These are phyloP conservation scores for Neolamprologus brichardi DNA, from an alignment of 2,113 vertebrate species.

Conservation along the genomic window DNA sequence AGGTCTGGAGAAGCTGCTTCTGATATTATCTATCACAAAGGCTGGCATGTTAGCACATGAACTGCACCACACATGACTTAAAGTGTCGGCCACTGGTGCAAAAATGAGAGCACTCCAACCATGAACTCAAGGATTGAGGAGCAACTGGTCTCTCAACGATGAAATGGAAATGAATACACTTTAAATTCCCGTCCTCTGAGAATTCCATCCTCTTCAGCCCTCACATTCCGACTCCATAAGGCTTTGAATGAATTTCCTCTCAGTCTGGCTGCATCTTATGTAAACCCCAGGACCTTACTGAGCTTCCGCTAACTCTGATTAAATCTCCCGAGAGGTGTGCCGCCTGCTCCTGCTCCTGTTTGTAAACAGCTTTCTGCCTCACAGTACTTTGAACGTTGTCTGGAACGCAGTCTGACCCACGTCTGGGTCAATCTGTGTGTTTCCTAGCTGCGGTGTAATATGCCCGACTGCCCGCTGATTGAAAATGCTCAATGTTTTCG, in stretches of 20 bases:
- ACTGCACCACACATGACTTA: background rate
- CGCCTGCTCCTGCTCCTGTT: background rate
- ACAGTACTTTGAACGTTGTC: background rate
- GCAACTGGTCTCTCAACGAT: background rate
- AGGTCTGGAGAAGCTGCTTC: background rate
- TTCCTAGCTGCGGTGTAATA: background rate
- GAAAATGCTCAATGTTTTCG: background rate
- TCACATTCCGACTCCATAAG: background rate
- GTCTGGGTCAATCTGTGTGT: background rate
- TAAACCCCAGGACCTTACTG: background rate
- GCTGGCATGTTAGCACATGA: background rate
- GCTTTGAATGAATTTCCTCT: background rate
- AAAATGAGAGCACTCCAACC: background rate
- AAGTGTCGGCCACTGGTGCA: background rate
- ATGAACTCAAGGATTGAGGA: background rate
- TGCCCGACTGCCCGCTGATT: background rate
- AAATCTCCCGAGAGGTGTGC: constrained; percentile 14
- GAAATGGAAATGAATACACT: background rate
- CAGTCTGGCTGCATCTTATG: background rate
- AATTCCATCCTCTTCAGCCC: background rate
- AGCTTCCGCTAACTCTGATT: constrained; percentile 5
- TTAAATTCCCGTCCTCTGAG: background rate
- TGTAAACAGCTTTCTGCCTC: background rate
- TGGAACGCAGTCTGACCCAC: background rate
- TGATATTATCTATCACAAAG: constrained; percentile 2